These are phyloP conservation scores for Puffinus mauretanicus DNA, from an alignment of 2,113 vertebrate species.

Conservation along the genomic window DNA sequence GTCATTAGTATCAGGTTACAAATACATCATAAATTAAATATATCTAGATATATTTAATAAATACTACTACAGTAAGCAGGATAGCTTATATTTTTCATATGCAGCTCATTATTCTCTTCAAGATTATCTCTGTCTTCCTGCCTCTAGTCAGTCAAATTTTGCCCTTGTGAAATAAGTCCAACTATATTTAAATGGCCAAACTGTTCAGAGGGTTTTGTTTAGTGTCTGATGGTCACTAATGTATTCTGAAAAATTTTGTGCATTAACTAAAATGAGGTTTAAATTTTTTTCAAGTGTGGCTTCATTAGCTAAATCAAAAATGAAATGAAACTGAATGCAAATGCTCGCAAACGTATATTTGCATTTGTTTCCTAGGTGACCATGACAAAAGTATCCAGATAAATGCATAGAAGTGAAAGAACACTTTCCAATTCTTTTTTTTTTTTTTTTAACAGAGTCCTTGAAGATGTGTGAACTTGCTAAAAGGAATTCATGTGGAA, in stretches of 20 bases:
- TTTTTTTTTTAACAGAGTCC: neutral
- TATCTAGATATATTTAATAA: neutral
- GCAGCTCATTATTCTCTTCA: neutral
- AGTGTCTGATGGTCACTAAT: neutral
- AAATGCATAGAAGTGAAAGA: neutral
- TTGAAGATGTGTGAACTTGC: neutral
- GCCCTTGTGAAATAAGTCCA: neutral
- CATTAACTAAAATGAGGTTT: neutral
- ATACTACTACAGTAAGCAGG: neutral
- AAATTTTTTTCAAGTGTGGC: neutral
- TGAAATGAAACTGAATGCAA: neutral
- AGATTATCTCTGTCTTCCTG: neutral
- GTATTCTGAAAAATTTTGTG: neutral
- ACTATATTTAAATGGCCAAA: neutral
- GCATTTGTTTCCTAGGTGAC: constrained; percentile 29
- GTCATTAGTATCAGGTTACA: neutral
- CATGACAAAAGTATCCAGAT: neutral
- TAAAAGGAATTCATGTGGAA: neutral
- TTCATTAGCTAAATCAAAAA: neutral
- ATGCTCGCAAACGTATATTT: neutral
- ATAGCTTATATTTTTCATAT: neutral
- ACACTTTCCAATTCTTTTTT: neutral
- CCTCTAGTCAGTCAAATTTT: neutral
- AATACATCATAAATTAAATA: neutral
- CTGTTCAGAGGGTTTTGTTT: neutral